phyloP scores from a whole-genome alignment of 2,113 vertebrate species.

The Austrofundulus limnaeus region DNA sequence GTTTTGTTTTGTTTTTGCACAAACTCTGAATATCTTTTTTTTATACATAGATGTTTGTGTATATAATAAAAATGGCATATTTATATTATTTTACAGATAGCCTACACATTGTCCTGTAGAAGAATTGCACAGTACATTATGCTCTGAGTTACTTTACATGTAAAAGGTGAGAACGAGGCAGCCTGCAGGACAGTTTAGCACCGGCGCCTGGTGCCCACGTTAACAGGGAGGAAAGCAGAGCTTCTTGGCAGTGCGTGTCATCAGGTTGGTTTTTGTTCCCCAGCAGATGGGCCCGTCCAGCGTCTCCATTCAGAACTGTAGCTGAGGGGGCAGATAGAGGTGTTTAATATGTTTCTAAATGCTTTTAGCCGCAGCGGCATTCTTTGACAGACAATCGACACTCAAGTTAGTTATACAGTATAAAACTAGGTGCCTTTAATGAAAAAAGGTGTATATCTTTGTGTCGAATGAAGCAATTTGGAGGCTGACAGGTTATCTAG shows the following conservation, averaged over 20 bases:
- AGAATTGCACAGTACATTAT: slow-evolving; percentile 93
- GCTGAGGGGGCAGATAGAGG: slow-evolving; percentile 34
- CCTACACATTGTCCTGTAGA: slow-evolving; percentile 82
- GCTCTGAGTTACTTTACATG: slow-evolving; percentile 87
- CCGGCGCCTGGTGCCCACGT: slow-evolving; percentile 66
- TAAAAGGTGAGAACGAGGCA: slow-evolving; percentile 78
- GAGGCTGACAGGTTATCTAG: too few relatives aligned
- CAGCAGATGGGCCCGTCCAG: slow-evolving; percentile 40
- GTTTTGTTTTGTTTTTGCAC: too few relatives aligned
- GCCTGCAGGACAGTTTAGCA: slow-evolving; percentile 74
- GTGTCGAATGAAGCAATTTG: too few relatives aligned
- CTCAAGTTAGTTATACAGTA: too few relatives aligned
- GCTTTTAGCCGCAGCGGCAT: background rate
- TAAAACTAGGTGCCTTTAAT: too few relatives aligned
- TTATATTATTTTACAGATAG: slow-evolving; percentile 95
- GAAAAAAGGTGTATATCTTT: too few relatives aligned
- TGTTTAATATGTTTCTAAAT: background rate
- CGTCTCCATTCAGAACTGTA: slow-evolving; percentile 64
- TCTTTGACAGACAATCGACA: too few relatives aligned
- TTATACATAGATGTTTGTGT: slow-evolving; percentile 72
- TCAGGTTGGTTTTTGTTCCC: slow-evolving; percentile 56
- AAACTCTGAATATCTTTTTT: slow-evolving; percentile 86
- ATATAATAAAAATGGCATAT: slow-evolving; percentile 85
- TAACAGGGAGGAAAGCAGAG: slow-evolving; percentile 48
- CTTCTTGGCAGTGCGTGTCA: slow-evolving; percentile 79